Evolutionary conservation across 2,797 vertebrate species (phyloP).

Genomic region (Percopsis omiscomaycus): DNA sequence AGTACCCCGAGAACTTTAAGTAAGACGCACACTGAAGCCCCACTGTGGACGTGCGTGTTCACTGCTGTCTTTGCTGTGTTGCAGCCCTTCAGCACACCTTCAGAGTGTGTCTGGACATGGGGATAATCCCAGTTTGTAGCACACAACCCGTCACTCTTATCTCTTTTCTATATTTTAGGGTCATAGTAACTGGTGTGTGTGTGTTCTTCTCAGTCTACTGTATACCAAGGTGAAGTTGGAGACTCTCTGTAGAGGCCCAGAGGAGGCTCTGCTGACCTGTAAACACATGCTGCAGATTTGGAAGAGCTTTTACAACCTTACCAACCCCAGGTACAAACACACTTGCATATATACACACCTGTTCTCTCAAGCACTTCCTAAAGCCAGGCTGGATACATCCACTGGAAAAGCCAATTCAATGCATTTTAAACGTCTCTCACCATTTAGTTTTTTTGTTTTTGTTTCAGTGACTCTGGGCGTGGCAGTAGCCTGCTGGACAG

Average conservation of each 20-base stretch:
- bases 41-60: background rate
- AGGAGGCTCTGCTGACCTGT: slow-evolving; percentile 94
- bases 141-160: too few relatives aligned
- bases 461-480: slow-evolving; percentile 90
- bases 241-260: slow-evolving; percentile 89
- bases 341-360: background rate
- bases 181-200: slow-evolving; percentile 4
- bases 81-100: background rate
- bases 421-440: too few relatives aligned
- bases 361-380: too few relatives aligned
- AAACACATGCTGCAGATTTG: slow-evolving; percentile 99
- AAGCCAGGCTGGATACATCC: too few relatives aligned
- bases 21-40: slow-evolving; percentile 66
- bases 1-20: slow-evolving; percentile 98
- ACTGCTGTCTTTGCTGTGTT: background rate
- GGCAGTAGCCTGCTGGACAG: slow-evolving; percentile 97
- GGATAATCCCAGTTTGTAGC: too few relatives aligned
- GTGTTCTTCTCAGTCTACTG: slow-evolving; percentile 48
- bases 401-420: too few relatives aligned
- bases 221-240: slow-evolving; percentile 97
- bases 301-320: slow-evolving; percentile 99
- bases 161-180: too few relatives aligned
- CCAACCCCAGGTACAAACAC: slow-evolving; percentile 90
- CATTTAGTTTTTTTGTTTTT: background rate
- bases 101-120: too few relatives aligned